Conservation (phyloP, 2,888 invertebrate species). For the Dryadula phaetusa region DNA sequence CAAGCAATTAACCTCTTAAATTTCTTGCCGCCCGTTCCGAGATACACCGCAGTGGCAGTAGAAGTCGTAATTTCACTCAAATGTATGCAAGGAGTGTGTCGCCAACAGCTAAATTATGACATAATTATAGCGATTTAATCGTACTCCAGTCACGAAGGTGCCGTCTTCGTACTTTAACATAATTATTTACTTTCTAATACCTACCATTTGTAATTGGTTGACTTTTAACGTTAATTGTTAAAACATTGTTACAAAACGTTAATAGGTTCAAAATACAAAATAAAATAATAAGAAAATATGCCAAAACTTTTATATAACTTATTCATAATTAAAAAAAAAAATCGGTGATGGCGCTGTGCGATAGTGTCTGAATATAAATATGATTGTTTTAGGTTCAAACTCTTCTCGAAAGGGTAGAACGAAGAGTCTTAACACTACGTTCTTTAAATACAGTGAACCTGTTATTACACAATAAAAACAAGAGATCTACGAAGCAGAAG, state of each 20-base stretch:
- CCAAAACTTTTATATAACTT: no score
- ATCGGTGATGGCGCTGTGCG: no score
- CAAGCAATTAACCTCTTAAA: slow-evolving; percentile 47
- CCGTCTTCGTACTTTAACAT: slow-evolving; percentile 11
- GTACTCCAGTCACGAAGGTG: slow-evolving; percentile 56
- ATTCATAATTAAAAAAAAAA: no score
- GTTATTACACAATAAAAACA: no score
- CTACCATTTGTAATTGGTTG: background rate
- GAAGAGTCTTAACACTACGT: no score
- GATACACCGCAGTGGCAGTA: slow-evolving; percentile 41
- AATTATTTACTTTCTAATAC: slow-evolving; percentile 3
- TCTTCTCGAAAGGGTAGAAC: no score
- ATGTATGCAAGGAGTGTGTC: slow-evolving; percentile 46
- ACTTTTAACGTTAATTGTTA: background rate
- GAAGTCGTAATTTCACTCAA: slow-evolving; percentile 41
- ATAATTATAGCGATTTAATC: slow-evolving; percentile 70
- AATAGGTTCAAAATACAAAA: no score
- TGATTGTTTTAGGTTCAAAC: no score
- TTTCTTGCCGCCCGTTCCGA: slow-evolving; percentile 41
- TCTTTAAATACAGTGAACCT: no score
- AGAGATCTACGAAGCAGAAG: background rate
- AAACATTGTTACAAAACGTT: no score
- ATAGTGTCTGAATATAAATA: no score
- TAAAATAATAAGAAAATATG: no score
- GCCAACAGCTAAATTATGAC: slow-evolving; percentile 63